Percentiles rank a stretch among this genome's conserved stretches.
Evolutionary conservation across 2,797 vertebrate species (phyloP).

Genomic region (Xerus rutilus): DNA sequence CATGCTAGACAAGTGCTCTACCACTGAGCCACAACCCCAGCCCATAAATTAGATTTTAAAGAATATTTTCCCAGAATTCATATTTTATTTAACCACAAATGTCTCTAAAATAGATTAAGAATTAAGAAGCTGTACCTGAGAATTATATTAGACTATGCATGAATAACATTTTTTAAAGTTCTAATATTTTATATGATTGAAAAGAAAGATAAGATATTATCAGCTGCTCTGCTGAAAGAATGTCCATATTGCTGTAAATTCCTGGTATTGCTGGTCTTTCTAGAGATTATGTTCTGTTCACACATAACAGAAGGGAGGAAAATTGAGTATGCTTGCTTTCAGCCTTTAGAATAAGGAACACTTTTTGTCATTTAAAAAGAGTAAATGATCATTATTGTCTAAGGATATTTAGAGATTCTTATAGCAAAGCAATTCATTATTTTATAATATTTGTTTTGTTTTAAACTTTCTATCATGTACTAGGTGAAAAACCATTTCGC

Average conservation of each 20-base stretch:
- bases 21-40: too few species aligned
- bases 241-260: not conserved
- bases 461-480: constrained; percentile 72
- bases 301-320: not conserved
- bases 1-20: too few species aligned
- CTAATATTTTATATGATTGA: not conserved
- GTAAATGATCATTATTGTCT: not conserved
- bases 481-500: constrained; percentile 99
- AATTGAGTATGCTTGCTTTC: not conserved
- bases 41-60: constrained; percentile 34
- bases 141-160: not conserved
- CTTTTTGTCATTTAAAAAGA: constrained; percentile 46
- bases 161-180: constrained; percentile 2
- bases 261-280: not conserved
- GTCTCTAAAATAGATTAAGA: constrained; percentile 57
- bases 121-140: constrained; percentile 27
- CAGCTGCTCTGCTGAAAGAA: not conserved
- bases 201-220: not conserved
- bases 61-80: constrained; percentile 47
- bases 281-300: not conserved
- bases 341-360: not conserved
- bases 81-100: constrained; percentile 50
- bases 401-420: constrained; percentile 60
- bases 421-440: constrained; percentile 48
- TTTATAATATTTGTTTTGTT: constrained; percentile 78